phyloP scores from a whole-genome alignment of 2,113 vertebrate species.

The Piprites chloris region DNA sequence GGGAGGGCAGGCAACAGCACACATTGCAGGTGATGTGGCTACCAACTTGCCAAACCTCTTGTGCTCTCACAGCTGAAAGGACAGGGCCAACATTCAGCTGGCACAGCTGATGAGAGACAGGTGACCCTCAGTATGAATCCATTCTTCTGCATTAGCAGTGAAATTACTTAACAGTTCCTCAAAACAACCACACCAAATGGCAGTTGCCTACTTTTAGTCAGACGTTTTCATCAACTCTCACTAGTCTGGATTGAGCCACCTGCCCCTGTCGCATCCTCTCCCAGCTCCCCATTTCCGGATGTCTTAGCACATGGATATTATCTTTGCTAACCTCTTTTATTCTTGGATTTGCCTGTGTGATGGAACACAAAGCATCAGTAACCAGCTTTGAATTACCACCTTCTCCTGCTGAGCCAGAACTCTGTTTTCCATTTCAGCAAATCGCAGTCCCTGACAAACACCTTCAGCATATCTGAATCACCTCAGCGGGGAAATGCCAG shows the following conservation, averaged over 20 bases:
- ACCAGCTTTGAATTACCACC: not conserved
- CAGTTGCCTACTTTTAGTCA: not conserved
- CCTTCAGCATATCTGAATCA: conserved; percentile 85
- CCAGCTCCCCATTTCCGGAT: not conserved
- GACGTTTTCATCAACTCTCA: not conserved
- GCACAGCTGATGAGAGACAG: not conserved
- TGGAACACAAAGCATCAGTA: not conserved
- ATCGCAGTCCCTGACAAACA: conserved; percentile 95
- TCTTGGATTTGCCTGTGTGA: not conserved
- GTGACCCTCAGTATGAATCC: not conserved
- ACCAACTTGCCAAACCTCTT: not conserved
- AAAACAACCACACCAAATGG: not conserved
- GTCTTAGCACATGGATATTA: not conserved
- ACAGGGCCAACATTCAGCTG: too few species aligned
- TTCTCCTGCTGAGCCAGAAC: not conserved
- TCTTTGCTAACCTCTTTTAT: not conserved
- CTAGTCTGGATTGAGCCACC: not conserved
- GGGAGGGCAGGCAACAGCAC: not conserved
- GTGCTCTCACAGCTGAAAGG: not conserved
- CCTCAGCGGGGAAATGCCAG: conserved; percentile 77
- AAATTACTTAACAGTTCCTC: not conserved
- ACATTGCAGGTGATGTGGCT: not conserved
- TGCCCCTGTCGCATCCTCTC: not conserved
- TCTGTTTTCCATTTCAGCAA: conserved; percentile 81
- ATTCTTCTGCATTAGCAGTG: not conserved